Evolutionary conservation across 2,888 invertebrate species (phyloP).

Genomic region (Yponomeuta sedellus): DNA sequence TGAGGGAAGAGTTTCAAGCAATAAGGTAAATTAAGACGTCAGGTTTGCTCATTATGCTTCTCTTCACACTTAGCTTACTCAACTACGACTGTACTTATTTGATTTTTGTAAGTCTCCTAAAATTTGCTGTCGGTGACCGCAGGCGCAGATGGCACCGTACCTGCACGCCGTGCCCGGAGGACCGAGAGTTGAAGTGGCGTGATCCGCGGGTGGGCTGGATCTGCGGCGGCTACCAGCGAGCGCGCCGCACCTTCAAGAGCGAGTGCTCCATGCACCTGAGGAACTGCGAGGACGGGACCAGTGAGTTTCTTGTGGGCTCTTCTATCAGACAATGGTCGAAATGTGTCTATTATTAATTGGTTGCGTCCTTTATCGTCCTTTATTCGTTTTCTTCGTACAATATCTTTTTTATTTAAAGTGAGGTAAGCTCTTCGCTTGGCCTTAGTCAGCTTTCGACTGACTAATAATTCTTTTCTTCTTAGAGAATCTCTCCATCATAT

Average conservation of each 20-base stretch:
- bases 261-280: conserved; percentile 56
- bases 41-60: no score
- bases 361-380: not conserved
- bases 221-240: conserved; percentile 60
- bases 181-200: conserved; percentile 43
- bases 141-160: conserved; percentile 40
- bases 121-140: not conserved
- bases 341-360: not conserved
- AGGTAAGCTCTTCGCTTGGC: not conserved
- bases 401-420: not conserved
- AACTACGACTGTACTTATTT: no score
- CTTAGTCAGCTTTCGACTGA: no score
- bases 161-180: conserved; percentile 45
- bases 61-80: no score
- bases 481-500: no score
- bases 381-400: not conserved
- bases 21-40: no score
- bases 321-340: not conserved
- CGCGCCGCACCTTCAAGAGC: conserved; percentile 49
- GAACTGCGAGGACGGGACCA: conserved; percentile 56
- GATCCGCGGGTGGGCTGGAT: conserved; percentile 55
- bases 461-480: no score
- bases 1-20: no score
- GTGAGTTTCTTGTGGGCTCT: conserved; percentile 20
- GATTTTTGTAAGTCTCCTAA: no score